Evolutionary conservation across 2,113 vertebrate genomes (phyloP), one percentile per base, ranked within the genome.

Genomic region (Hylia prasina): DNA sequence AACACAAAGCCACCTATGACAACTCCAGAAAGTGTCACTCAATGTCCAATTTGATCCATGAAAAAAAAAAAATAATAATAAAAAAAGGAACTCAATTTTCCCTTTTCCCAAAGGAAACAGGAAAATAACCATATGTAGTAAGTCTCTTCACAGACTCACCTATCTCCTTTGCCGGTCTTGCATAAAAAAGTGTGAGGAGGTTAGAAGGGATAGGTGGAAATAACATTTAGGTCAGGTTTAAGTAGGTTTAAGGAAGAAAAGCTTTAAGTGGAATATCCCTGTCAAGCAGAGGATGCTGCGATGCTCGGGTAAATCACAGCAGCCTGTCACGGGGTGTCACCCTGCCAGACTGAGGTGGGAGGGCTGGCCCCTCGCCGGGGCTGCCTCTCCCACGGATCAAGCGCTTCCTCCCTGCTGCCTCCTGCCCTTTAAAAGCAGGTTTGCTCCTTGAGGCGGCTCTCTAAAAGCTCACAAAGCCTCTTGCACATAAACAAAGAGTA

Each of bases 401-500:
- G 44, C 13, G 28, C 58, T 83, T 81, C 56, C 85, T 83, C 53
- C 85, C 80, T 61, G 45, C 82, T 63, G 73, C 13, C 79, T 89
- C 66, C 78, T 73, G 85, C 85, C 53, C 88, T 94, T 75, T 78
- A n/a, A 78, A 83, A 78, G 90, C 76, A 92, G 47, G 64, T 68
- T 78, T 90, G 76, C 79, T 93, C 57, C 80, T 75, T 37, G 24
- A 51, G 68, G 60, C 64, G 90, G 60, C 71, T 71, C 76, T 92
- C 90, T 75, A 60, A 93, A 75, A 86, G 93, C 79, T 54, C 88
- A 42, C 85, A 90, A 92, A 96, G 88, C 72, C 57, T 94, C 85
- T 93, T 78, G 92, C 76, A 92, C 50, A 90, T 51, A 89, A 95
- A 95, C 75, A 82, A 86, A 92, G 93, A 83, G 78, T 51, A 86